Evolutionary conservation across 2,113 vertebrate genomes (phyloP).

Genomic region (Tupaia tana): DNA sequence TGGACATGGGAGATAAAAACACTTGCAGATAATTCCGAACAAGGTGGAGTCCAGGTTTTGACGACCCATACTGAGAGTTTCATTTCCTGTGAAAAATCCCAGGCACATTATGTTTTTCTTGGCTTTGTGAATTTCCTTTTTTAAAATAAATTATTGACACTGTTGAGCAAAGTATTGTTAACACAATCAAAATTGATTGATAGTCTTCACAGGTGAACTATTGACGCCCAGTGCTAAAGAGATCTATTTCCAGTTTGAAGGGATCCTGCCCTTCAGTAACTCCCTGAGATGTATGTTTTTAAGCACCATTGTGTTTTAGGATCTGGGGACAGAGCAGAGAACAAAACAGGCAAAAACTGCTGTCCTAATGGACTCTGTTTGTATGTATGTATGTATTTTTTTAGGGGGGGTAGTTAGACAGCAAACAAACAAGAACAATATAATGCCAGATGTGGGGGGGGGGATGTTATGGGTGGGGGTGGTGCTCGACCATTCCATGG

Average conservation of each 20-base stretch:
- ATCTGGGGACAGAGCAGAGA: background rate
- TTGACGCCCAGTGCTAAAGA: background rate
- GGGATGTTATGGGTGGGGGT: accelerated
- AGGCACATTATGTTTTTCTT: slow-evolving; percentile 54
- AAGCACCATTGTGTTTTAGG: background rate
- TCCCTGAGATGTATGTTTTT: background rate
- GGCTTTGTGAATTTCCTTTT: slow-evolving; percentile 62
- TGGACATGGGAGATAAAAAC: background rate
- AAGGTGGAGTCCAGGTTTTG: background rate
- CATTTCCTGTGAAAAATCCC: slow-evolving; percentile 66
- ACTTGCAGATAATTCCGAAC: too few species aligned
- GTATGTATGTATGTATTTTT: background rate
- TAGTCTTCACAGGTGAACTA: background rate
- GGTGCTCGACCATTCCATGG: background rate
- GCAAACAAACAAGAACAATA: background rate
- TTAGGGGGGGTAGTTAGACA: background rate
- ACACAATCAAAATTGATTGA: background rate
- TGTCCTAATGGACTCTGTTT: background rate
- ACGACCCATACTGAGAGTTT: background rate
- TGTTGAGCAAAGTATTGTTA: background rate
- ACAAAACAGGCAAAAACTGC: background rate
- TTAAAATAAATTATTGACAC: background rate
- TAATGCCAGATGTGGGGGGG: background rate
- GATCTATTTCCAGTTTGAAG: background rate
- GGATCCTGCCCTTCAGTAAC: background rate